Base-by-base conservation (phyloP, 1,140 invertebrate genomes). In the Druon quercuslanigerum region DNA sequence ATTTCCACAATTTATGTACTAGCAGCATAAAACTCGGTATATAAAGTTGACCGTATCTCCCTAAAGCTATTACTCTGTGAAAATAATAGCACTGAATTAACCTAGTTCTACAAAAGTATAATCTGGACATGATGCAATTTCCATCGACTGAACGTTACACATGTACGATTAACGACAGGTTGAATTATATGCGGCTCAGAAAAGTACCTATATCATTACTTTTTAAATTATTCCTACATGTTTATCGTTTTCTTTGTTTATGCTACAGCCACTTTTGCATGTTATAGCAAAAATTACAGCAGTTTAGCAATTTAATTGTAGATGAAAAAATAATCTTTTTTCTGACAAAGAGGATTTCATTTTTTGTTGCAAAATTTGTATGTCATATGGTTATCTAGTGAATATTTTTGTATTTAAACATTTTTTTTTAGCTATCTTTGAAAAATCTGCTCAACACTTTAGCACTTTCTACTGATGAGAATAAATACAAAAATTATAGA, bases 41-140 rank as follows among this genome's bases (percentile, higher is more conserved):
- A 66, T 66, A 66, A 40, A 66, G 60, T 66, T 66, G 60, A 66
- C 60, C 60, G 46, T 66, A 66, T 66, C 60, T 33, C 20, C n/a
- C 5, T 66, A 14, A 40, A 40, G 60, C 33, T 66, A 66, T 66
- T 66, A 40, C 40, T 66, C 16, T 33, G 13, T 66, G 60, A 46
- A 66, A 66, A 66, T 66, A 66, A 66, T 66, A 66, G 60, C 25
- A 46, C 60, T 46, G 14, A 33, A 66, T 66, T 66, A 66, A 66
- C 60, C 60, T 40, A 66, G 25, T 66, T 66, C 25, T 66, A 40
- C 33, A 33, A 40, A 46, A 33, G 16, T 6, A 66, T 40, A 66
- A 66, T 66, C 60, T 66, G 46, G 40, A 66, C 60, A 66, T 66
- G 60, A 40, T 66, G 60, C 14, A 40, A 16, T 66, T 66, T 66